phyloP scores from a whole-genome alignment of 2,113 vertebrate species.

The Atherinomorus stipes region DNA sequence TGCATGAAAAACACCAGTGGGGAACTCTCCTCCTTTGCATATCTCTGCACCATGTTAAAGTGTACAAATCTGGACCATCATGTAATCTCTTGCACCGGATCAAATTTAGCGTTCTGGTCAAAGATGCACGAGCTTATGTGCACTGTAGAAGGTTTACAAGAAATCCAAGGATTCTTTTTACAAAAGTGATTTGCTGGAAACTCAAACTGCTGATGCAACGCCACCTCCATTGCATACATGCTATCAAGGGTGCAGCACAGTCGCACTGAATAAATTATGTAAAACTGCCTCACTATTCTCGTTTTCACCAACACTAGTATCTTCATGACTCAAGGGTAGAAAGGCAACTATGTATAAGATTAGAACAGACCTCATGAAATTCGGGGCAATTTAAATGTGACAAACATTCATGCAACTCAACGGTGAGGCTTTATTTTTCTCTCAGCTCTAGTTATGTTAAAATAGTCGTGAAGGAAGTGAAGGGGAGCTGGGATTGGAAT shows the following conservation, averaged over 20 bases:
- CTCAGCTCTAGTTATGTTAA: slow-evolving; percentile 40
- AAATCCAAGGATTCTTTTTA: not conserved
- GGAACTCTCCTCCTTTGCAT: slow-evolving; percentile 50
- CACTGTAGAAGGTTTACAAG: not conserved
- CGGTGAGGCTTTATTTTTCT: slow-evolving; percentile 34
- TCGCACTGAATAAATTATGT: slow-evolving; percentile 74
- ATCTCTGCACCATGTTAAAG: slow-evolving; percentile 24
- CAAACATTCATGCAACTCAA: slow-evolving; percentile 47
- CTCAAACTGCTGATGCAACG: slow-evolving; percentile 59
- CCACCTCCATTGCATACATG: slow-evolving; percentile 22
- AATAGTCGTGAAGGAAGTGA: slow-evolving; percentile 35
- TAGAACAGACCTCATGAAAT: slow-evolving; percentile 51
- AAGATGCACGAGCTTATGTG: not conserved
- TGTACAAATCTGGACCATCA: slow-evolving; percentile 15
- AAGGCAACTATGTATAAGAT: slow-evolving; percentile 39
- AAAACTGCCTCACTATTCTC: slow-evolving; percentile 64
- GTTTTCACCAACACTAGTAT: slow-evolving; percentile 50
- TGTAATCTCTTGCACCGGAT: slow-evolving; percentile 4
- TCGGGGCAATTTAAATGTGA: slow-evolving; percentile 37
- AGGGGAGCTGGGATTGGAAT: not conserved
- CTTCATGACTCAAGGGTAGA: slow-evolving; percentile 55
- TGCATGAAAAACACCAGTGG: slow-evolving; percentile 34
- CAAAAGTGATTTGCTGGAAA: slow-evolving; percentile 24
- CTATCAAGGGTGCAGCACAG: slow-evolving; percentile 39
- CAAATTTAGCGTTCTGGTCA: slow-evolving; percentile 6